These are phyloP conservation scores for Lophius piscatorius DNA, from an alignment of 2,113 vertebrate species.

Conservation along the genomic window DNA sequence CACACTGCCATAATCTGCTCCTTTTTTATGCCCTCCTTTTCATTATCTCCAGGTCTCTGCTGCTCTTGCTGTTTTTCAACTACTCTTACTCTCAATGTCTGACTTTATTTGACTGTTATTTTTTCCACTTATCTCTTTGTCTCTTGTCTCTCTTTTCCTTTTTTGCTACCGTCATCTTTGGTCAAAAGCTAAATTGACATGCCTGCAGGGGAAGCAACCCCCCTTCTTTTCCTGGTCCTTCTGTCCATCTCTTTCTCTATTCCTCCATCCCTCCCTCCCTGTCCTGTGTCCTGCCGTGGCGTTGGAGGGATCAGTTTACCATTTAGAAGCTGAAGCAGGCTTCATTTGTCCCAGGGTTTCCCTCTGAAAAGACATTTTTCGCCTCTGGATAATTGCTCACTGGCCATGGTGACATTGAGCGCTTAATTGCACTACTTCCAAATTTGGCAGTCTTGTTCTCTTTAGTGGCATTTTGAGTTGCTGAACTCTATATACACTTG, in stretches of 20 bases:
- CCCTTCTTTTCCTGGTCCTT: constrained; percentile 28
- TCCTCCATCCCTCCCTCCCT: constrained; percentile 38
- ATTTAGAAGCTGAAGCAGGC: constrained; percentile 73
- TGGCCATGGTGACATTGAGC: constrained; percentile 70
- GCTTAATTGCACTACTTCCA: constrained; percentile 68
- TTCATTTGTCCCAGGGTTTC: constrained; percentile 72
- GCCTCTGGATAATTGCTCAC: constrained; percentile 65
- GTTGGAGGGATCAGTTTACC: constrained; percentile 71
- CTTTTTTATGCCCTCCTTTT: constrained; percentile 26
- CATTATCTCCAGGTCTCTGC: constrained; percentile 14
- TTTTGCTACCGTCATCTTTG: constrained; percentile 61
- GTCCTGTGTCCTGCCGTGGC: constrained; percentile 60
- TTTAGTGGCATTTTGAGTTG: constrained; percentile 64
- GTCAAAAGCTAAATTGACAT: constrained; percentile 70
- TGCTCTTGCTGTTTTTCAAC: not conserved
- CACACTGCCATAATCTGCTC: constrained; percentile 32
- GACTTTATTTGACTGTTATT: constrained; percentile 26
- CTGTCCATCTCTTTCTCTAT: constrained; percentile 32
- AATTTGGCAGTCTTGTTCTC: constrained; percentile 63
- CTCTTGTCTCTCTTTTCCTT: constrained; percentile 40
- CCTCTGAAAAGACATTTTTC: constrained; percentile 71
- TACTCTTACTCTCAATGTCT: constrained; percentile 11
- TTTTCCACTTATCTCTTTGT: constrained; percentile 42
- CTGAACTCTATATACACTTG: constrained; percentile 59
- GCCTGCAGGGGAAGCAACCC: constrained; percentile 57